Conservation (phyloP, 2,888 invertebrate genomes). For the Lysandra coridon region DNA sequence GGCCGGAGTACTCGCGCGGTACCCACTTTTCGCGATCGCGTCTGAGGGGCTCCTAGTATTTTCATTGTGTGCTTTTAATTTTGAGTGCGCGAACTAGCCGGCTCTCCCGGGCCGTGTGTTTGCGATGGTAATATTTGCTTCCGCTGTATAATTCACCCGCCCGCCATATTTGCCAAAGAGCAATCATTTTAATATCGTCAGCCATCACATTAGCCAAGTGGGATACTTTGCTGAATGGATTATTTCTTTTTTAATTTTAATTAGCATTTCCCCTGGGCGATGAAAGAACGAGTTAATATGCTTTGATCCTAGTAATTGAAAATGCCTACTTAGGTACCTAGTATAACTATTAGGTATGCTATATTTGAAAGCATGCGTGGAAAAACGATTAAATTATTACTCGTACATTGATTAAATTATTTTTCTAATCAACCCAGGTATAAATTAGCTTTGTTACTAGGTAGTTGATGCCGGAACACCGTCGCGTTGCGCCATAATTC, state of each 20-base stretch:
- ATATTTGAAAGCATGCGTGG: too few relatives aligned
- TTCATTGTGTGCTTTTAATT: slow-evolving; percentile 84
- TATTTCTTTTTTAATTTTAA: slow-evolving; percentile 68
- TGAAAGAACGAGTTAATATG: not conserved
- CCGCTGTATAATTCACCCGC: slow-evolving; percentile 83
- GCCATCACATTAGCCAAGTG: slow-evolving; percentile 75
- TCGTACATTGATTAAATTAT: too few relatives aligned
- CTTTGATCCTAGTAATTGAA: slow-evolving; percentile 26
- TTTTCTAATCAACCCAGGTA: too few relatives aligned
- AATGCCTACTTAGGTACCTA: not conserved
- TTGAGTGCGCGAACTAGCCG: slow-evolving; percentile 83
- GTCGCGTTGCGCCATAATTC: too few relatives aligned
- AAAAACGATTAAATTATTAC: too few relatives aligned
- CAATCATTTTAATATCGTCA: slow-evolving; percentile 83
- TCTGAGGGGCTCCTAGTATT: slow-evolving; percentile 74
- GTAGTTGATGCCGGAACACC: too few relatives aligned
- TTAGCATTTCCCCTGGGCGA: slow-evolving; percentile 43
- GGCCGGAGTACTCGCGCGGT: slow-evolving; percentile 56
- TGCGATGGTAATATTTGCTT: slow-evolving; percentile 82
- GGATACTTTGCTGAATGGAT: slow-evolving; percentile 69
- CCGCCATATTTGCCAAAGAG: slow-evolving; percentile 83
- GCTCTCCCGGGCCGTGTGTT: slow-evolving; percentile 80
- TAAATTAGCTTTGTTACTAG: too few relatives aligned
- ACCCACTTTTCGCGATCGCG: slow-evolving; percentile 79
- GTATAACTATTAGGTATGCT: too few relatives aligned